phyloP scores from a whole-genome alignment of 2,888 invertebrate species.

The Caprella mutica region DNA sequence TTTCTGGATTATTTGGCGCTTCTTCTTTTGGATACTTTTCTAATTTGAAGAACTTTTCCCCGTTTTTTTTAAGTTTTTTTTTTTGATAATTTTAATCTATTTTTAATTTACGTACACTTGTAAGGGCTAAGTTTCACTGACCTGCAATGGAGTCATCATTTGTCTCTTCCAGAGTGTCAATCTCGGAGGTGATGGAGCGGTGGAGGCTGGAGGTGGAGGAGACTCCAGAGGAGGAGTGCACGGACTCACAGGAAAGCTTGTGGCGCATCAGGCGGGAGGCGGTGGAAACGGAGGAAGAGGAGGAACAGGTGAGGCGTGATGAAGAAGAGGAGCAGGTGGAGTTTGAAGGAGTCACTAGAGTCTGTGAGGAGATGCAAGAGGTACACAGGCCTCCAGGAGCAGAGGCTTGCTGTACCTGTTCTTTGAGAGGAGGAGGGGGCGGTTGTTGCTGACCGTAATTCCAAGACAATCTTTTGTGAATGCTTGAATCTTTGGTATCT shows the following conservation, averaged over 20 bases:
- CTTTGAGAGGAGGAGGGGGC: slow-evolving; percentile 35
- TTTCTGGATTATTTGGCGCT: too few relatives aligned
- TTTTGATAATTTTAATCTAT: not conserved
- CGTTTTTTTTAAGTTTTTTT: too few relatives aligned
- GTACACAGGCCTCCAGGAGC: slow-evolving; percentile 1
- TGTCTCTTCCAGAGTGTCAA: slow-evolving; percentile 33
- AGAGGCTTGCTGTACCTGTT: slow-evolving; percentile 14
- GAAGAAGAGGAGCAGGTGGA: slow-evolving; percentile 12
- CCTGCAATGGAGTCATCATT: slow-evolving; percentile 25
- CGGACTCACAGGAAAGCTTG: slow-evolving; percentile 38
- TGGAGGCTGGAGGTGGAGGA: slow-evolving; percentile 43
- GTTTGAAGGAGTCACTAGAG: slow-evolving; percentile 9
- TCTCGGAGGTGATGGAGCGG: slow-evolving; percentile 35
- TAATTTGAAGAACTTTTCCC: too few relatives aligned
- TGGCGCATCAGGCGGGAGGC: slow-evolving; percentile 3
- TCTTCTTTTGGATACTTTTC: too few relatives aligned
- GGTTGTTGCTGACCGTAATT: slow-evolving; percentile 45
- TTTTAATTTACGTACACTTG: not conserved
- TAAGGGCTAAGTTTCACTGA: slow-evolving; percentile 1
- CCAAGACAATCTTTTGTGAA: slow-evolving; percentile 53
- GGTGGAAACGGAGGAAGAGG: slow-evolving; percentile 5
- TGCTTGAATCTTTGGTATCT: slow-evolving; percentile 45
- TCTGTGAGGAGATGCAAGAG: slow-evolving; percentile 7
- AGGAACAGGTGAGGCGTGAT: slow-evolving; percentile 6
- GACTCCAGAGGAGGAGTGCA: slow-evolving; percentile 44